Conservation (phyloP, 2,797 vertebrate genomes). For the Sebastes trivittatus region DNA sequence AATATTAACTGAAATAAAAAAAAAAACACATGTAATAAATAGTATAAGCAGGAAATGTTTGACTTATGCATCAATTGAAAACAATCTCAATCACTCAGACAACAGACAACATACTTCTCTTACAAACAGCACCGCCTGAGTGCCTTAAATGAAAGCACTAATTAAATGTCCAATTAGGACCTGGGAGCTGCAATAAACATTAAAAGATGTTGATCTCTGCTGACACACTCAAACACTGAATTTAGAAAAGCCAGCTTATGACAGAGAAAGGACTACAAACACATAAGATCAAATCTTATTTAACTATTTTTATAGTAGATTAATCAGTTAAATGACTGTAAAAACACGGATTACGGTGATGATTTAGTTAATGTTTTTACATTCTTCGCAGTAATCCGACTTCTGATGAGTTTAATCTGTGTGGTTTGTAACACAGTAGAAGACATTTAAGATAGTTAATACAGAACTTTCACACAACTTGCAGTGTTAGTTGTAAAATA, state of each 20-base stretch:
- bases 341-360: not conserved
- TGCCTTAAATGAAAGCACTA: constrained; percentile 8
- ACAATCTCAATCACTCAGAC: not conserved
- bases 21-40: too few relatives aligned
- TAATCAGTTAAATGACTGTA: not conserved
- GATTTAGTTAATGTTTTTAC: not conserved
- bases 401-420: not conserved
- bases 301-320: not conserved
- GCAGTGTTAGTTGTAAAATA: not conserved
- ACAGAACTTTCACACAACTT: not conserved
- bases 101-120: not conserved
- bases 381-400: not conserved
- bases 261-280: not conserved
- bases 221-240: not conserved
- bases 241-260: not conserved
- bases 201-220: not conserved
- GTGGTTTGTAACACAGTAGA: not conserved
- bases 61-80: not conserved
- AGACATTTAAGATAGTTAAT: not conserved
- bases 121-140: not conserved
- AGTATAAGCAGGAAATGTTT: not conserved
- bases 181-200: not conserved
- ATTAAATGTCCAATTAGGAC: constrained; percentile 3
- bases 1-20: too few relatives aligned
- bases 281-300: not conserved